Evolutionary conservation across 1,140 invertebrate genomes (phyloP).

Genomic region (Bacillus rossius): DNA sequence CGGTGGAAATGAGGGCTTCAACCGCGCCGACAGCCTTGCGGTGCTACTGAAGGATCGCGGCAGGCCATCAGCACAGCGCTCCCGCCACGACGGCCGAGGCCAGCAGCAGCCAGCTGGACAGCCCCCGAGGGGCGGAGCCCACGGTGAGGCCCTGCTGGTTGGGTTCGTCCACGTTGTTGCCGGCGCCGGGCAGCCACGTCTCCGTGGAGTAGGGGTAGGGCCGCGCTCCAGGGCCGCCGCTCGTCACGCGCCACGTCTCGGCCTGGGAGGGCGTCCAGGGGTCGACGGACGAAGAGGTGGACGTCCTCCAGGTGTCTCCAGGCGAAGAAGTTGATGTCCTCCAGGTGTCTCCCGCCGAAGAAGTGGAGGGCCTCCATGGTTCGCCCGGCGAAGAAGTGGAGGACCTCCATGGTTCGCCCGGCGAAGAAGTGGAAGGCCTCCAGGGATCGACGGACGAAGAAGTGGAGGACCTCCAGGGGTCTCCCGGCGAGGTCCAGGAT

Average conservation of each 20-base stretch:
- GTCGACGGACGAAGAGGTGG: neutral
- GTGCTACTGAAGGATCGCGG: too few species aligned
- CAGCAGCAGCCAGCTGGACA: neutral
- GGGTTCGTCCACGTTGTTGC: slow-evolving; percentile 52
- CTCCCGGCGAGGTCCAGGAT: neutral
- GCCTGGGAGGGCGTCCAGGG: neutral
- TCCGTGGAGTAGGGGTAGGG: slow-evolving; percentile 39
- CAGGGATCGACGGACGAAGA: neutral
- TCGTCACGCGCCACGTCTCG: neutral
- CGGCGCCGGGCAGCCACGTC: slow-evolving; percentile 47
- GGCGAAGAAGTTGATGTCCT: neutral
- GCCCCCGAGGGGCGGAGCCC: neutral
- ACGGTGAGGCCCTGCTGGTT: slow-evolving; percentile 49
- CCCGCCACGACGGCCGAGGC: too few species aligned
- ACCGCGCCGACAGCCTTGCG: too few species aligned
- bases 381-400: neutral
- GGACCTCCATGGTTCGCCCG: neutral
- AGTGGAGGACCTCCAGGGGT: neutral
- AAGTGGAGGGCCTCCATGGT: neutral
- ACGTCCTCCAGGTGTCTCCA: neutral
- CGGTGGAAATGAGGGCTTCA: too few species aligned
- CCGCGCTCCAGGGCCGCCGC: slow-evolving; percentile 11
- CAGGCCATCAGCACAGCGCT: too few species aligned
- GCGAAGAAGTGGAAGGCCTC: neutral
- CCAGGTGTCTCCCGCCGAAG: neutral